Percentiles rank a stretch among this genome's conserved stretches.
Evolutionary conservation across 1,140 invertebrate species (phyloP).

Genomic region (Drosophila mauritiana): DNA sequence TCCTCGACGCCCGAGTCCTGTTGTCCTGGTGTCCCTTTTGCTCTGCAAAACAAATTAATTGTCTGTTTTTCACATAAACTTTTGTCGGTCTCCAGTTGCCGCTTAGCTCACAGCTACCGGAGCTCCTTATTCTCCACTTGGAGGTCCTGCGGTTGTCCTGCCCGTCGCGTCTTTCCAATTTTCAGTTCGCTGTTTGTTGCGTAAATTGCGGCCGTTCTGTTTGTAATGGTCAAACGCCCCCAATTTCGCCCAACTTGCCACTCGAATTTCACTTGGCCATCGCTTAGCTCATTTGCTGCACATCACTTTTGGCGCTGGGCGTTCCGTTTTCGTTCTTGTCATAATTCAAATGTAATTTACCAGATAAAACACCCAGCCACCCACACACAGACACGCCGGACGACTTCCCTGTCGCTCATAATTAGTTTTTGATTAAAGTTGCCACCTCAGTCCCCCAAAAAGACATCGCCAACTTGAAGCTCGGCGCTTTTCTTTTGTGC

Average conservation of each 20-base stretch:
- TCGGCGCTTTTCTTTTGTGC: slow-evolving; percentile 32
- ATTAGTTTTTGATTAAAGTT: slow-evolving; percentile 82
- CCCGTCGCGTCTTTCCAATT: slow-evolving; percentile 46
- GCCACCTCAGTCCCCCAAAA: slow-evolving; percentile 14
- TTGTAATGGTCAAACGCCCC: slow-evolving; percentile 26
- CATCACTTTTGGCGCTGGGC: slow-evolving; percentile 37
- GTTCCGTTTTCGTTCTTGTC: slow-evolving; percentile 38
- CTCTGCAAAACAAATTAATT: slow-evolving; percentile 78
- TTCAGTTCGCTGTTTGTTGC: slow-evolving; percentile 67
- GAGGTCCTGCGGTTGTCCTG: slow-evolving; percentile 32
- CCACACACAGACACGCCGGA: slow-evolving; percentile 7
- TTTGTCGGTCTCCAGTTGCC: slow-evolving; percentile 49
- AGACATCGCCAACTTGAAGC: slow-evolving; percentile 31
- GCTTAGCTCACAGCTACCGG: slow-evolving; percentile 2
- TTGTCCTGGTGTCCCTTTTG: slow-evolving; percentile 35
- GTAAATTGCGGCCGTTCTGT: slow-evolving; percentile 59
- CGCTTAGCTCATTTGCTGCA: slow-evolving; percentile 76
- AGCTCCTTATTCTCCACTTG: background rate
- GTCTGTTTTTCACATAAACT: slow-evolving; percentile 76
- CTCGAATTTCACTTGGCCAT: slow-evolving; percentile 71
- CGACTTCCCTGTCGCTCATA: slow-evolving; percentile 60
- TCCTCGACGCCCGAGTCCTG: slow-evolving; percentile 37
- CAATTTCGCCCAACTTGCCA: slow-evolving; percentile 2
- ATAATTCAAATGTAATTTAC: slow-evolving; percentile 80
- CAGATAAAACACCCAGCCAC: slow-evolving; percentile 8